phyloP scores from a whole-genome alignment of 2,113 vertebrate species.

The Fulmarus glacialis region DNA sequence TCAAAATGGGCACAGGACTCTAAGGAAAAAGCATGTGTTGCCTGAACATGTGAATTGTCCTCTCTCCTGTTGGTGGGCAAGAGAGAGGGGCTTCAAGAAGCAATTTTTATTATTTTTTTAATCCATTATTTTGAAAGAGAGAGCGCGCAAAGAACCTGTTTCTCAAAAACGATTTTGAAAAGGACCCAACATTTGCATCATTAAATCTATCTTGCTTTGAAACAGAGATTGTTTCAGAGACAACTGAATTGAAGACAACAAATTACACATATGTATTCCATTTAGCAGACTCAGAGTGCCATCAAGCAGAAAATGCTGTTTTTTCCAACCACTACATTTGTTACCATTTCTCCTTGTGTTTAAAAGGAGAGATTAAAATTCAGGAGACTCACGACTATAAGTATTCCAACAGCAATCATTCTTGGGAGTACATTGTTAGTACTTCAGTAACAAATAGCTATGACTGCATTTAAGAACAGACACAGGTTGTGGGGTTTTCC shows the following conservation, averaged over 20 bases:
- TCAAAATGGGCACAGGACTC: neutral
- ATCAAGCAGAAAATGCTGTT: neutral
- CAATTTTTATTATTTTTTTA: neutral
- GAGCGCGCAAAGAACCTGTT: neutral
- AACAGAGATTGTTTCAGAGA: neutral
- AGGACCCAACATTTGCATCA: neutral
- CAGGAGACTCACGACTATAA: neutral
- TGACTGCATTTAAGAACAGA: neutral
- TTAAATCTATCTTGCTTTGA: neutral
- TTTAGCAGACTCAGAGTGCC: neutral
- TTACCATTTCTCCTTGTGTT: neutral
- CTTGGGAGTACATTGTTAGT: neutral
- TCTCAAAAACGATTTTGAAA: neutral
- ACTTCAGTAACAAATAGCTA: neutral
- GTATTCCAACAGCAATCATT: neutral
- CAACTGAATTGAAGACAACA: neutral
- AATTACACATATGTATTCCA: neutral
- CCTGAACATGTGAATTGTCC: accelerated
- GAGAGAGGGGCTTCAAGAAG: neutral
- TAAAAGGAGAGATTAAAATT: neutral
- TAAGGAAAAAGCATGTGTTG: neutral
- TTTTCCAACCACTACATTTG: neutral
- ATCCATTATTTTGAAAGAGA: neutral
- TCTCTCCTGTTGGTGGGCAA: neutral
- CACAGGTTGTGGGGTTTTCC: neutral